Conservation (phyloP, 1,140 invertebrate species). For the Polyergus mexicanus region DNA sequence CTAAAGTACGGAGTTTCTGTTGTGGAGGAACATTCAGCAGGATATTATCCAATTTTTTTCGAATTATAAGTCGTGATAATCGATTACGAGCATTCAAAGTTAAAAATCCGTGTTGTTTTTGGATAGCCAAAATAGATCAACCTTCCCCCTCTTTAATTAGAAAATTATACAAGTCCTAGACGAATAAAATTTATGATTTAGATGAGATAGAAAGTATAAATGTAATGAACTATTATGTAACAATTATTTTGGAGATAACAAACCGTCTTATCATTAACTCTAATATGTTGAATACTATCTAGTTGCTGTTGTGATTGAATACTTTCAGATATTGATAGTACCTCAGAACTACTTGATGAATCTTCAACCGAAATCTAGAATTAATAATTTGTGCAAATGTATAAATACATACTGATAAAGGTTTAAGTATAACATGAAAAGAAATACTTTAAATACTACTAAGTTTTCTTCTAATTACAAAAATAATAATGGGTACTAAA, state of each 20-base stretch:
- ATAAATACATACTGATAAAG: no score
- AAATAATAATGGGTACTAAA: not conserved
- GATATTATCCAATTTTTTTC: not conserved
- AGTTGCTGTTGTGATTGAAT: not conserved
- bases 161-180: constrained; percentile 1
- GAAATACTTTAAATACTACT: not conserved
- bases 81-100: not conserved
- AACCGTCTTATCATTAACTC: not conserved
- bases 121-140: constrained; percentile 2
- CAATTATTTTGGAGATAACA: not conserved
- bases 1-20: constrained; percentile 11
- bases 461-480: not conserved
- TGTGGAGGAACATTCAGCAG: not conserved
- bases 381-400: not conserved
- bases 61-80: constrained; percentile 14
- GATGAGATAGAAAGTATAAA: not conserved
- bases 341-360: not conserved
- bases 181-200: constrained; percentile 10
- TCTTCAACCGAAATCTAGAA: not conserved
- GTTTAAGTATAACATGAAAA: not conserved
- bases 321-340: not conserved
- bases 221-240: not conserved
- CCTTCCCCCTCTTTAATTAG: not conserved
- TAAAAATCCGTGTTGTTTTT: constrained; percentile 14
- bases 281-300: not conserved